Base-by-base conservation (phyloP, 2,888 invertebrate genomes). In the Teinopalpus imperialis region DNA sequence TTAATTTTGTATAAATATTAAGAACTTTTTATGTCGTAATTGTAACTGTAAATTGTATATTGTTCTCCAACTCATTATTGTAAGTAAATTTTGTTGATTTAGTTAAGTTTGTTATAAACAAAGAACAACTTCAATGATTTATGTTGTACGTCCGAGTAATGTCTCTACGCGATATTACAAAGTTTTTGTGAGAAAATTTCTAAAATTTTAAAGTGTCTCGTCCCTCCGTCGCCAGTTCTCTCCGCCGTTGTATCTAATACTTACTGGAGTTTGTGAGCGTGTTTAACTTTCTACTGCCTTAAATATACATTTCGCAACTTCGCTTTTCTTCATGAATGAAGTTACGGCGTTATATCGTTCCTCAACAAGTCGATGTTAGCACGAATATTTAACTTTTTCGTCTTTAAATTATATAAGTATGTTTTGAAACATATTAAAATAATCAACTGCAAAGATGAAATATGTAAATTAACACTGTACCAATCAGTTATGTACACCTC, bases 241-340 rank as follows among this genome's bases (percentile, higher is more conserved):
- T 49, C 47, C 43, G 42, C 61, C 65, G 68, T 74, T 76, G 74
- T 79, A 68, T 74, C 67, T 71, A 69, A 70, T 71, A 69, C 73
- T 66, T 60, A 53, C 43, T n/a, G n/a, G 74, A 80, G 75, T 81
- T 81, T 74, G 66, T 64, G 56, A 75, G 62, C 69, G 63, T 69
- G 76, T 67, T 79, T 74, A 81, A 81, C 81, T 86, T 81, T 70
- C 75, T 68, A 74, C 69, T 68, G 74, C 73, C 77, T 85, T 80
- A 83, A 82, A 82, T 81, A 82, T 81, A 81, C 81, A 85, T 83
- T 83, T 83, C 66, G 54, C 69, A 79, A 82, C 72, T 83, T 80
- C 64, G 57, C 68, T 59, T 59, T 61, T 56, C 53, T 57, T 63
- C 68, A 58, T 66, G 76, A 81, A 78, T 77, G 72, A 71, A 80